Base-by-base conservation (phyloP, 2,888 invertebrate species). In the Mythimna pallens region DNA sequence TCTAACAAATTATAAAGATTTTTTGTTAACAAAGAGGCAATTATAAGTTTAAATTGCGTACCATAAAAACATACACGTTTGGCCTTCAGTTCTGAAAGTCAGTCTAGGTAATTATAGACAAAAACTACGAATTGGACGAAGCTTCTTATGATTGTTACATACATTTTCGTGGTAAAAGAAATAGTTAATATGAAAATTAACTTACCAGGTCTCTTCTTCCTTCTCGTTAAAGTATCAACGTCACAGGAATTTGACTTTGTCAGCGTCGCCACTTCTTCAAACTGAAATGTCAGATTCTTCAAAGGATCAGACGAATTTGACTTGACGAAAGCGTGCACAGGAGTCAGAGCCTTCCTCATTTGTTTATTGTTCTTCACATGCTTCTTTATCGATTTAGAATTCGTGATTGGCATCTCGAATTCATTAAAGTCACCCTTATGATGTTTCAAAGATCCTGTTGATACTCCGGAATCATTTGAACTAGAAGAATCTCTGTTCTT, bases 401-500 rank as follows among this genome's bases (percentile, higher is more conserved):
- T 96, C 0, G 96, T 96, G 34, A 96, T 86, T 0, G 97, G 96
- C 89, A 95, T 93, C 88, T 97, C 97, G 65, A 97, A 97, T 74
- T 97, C 97, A 82, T 86, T 86, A 43, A 97, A 97, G 84, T 97
- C 97, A 0, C 97, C 97, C 12, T 94, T 97, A 83, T 97, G 95
- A 83, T 97, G 97, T 74, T 97, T 97, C 66, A 97, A 90, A 1
- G 97, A 97, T 0, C 97, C 97, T 0, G 97, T 97, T 0, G 97
- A 97, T 0, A 98, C 97, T 0, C 98, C 98, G 0, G 97, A 97
- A 86, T 98, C 97, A 86, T 97, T 97, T 8, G 97, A 97, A 87
- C 97, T 97, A 0, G 97, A 97, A 0, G 97, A 97, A 84, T 97
- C 97, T 73, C 97, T 93, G 77, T 97, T 97, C 81, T 97, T 97